Evolutionary conservation across 2,797 vertebrate genomes (phyloP), one percentile per base, ranked within the genome.

Genomic region (Rhincodon typus): DNA sequence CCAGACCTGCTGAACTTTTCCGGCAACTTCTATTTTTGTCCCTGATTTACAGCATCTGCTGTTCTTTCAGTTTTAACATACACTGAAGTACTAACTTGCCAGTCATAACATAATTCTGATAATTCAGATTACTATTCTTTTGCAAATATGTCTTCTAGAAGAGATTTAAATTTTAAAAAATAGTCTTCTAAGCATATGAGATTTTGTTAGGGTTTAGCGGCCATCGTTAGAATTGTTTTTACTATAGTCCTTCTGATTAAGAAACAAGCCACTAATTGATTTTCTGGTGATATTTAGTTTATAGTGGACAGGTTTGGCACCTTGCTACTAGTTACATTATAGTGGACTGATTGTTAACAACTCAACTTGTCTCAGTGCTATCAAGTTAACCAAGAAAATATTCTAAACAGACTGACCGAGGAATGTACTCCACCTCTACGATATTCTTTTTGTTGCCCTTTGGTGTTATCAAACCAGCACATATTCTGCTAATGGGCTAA

Each of bases 261-360:
- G 50, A 62, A 90, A 34, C 27, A 27, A 62, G 57, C 87, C 87
- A 90, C 53, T 34, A 62, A 90, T 62, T 90, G 53, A 57, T 50
- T 57, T 90, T 53, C 57, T 90, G 27, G 53, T 90, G 50, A 90
- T 53, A 90, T 90, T 62, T 90, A 90, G 27, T 27, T 90, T n/a
- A 90, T 62, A 57, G 25, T 34, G 15, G 50, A 90, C 53, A 90
- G 10, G 87, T 90, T 90, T 90, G 53, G 13, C 53, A 62, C 62
- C 62, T 90, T 62, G 62, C 50, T 90, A 62, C 87, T n/a, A 53
- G 62, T 90, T 42, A 62, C 87, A 90, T 53, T 90, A 90, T n/a
- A 62, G 53, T 15, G 30, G 25, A 30, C 79, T 82, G 38, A 82
- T 82, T 82, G 86, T 50, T 46, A 88, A 8, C 27, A 53, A 27